These are phyloP conservation scores for Neodontobutis hainanensis DNA, from an alignment of 2,113 vertebrate species.

Conservation along the genomic window DNA sequence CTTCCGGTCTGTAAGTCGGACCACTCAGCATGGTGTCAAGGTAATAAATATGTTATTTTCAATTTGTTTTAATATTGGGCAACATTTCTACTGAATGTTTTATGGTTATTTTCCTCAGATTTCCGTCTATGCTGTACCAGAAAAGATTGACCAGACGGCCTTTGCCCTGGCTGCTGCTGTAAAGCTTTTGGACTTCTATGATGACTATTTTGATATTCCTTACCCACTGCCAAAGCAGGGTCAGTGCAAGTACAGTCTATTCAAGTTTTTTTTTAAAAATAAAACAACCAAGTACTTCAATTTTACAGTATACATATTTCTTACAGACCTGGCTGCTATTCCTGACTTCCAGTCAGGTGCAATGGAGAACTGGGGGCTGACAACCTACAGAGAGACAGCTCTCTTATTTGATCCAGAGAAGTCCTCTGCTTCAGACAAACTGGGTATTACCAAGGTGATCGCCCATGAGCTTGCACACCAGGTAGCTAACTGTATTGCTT, in stretches of 20 bases:
- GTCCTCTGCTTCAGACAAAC: slow-evolving; percentile 76
- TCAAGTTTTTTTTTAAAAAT: background rate
- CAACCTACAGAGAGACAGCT: slow-evolving; percentile 77
- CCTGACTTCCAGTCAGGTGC: slow-evolving; percentile 82
- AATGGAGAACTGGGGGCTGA: slow-evolving; percentile 83
- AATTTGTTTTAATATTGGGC: background rate
- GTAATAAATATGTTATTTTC: slow-evolving; percentile 67
- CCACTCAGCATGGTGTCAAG: slow-evolving; percentile 83
- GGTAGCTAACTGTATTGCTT: slow-evolving; percentile 43
- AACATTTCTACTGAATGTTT: background rate
- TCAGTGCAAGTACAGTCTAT: slow-evolving; percentile 10
- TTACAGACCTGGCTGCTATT: slow-evolving; percentile 78
- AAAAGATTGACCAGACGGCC: slow-evolving; percentile 86
- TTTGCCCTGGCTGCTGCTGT: slow-evolving; percentile 87
- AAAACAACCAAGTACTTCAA: too few species aligned
- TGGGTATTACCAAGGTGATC: slow-evolving; percentile 75
- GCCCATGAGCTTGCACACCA: slow-evolving; percentile 81
- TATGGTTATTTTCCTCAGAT: slow-evolving; percentile 72
- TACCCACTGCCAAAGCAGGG: slow-evolving; percentile 88
- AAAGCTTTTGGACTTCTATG: slow-evolving; percentile 89
- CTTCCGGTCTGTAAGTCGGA: slow-evolving; percentile 88
- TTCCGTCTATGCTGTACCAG: slow-evolving; percentile 85
- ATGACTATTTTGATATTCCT: slow-evolving; percentile 89
- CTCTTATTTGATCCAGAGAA: slow-evolving; percentile 73
- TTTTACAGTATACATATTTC: background rate